Evolutionary conservation across 2,797 vertebrate genomes (phyloP).

Genomic region (Sebastes matsubarae): DNA sequence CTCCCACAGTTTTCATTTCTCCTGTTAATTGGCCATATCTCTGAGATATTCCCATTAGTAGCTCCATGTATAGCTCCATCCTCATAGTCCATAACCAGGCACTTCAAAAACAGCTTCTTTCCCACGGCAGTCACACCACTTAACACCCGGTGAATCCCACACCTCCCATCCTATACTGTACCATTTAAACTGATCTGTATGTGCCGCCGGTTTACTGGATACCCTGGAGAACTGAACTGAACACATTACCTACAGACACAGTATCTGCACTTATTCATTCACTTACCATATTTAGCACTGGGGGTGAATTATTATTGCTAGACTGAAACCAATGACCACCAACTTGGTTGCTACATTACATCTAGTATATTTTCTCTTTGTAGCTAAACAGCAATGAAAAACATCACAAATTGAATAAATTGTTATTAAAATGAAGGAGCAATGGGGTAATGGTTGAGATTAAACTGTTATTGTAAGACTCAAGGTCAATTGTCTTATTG

Average conservation of each 20-base stretch:
- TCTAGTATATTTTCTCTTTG: background rate
- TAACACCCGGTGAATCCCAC: slow-evolving; percentile 1
- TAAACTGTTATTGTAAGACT: background rate
- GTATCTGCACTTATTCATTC: slow-evolving; percentile 1
- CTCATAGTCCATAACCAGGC: background rate
- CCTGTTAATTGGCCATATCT: slow-evolving; percentile 21
- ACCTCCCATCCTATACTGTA: background rate
- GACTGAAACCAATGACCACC: background rate
- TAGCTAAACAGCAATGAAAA: background rate
- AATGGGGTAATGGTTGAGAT: background rate
- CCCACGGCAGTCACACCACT: slow-evolving; percentile 2
- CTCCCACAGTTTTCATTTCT: slow-evolving; percentile 4
- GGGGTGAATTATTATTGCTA: background rate
- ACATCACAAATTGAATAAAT: background rate
- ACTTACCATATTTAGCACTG: slow-evolving; percentile 2
- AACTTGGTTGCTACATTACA: background rate
- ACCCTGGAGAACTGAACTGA: background rate
- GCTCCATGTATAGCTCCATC: background rate
- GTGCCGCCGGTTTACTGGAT: background rate
- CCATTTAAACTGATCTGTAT: slow-evolving; percentile 20
- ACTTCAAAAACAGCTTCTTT: slow-evolving; percentile 6
- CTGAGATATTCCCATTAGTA: slow-evolving; percentile 1
- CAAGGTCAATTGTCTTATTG: background rate
- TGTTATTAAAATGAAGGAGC: background rate
- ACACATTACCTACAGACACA: slow-evolving; percentile 17